These are phyloP conservation scores for Eidolon helvum DNA, from an alignment of 2,113 vertebrate genomes.

Conservation along the genomic window DNA sequence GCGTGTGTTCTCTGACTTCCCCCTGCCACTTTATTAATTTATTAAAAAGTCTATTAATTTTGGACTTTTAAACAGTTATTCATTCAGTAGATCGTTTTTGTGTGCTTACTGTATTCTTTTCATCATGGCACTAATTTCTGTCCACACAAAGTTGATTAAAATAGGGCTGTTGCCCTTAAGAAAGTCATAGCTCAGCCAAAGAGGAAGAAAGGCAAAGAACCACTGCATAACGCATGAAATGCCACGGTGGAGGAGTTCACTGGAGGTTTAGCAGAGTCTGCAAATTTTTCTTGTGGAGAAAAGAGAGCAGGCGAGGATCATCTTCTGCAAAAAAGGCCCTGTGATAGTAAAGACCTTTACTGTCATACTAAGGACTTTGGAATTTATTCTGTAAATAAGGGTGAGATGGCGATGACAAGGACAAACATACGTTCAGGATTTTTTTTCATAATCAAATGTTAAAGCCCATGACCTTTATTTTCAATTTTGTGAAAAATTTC, in stretches of 20 bases:
- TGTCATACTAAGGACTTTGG: background rate
- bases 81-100: background rate
- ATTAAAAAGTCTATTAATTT: background rate
- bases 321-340: background rate
- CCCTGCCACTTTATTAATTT: too few species aligned
- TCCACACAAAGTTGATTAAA: background rate
- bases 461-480: background rate
- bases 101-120: background rate
- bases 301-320: background rate
- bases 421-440: background rate
- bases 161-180: background rate
- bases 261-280: background rate
- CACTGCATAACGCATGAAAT: background rate
- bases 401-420: background rate
- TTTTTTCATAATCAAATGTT: background rate
- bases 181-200: background rate
- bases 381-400: conserved; percentile 29
- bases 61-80: background rate
- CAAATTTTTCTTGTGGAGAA: background rate
- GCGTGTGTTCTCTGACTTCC: background rate
- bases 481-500: background rate
- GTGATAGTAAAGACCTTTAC: background rate
- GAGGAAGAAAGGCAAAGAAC: background rate
- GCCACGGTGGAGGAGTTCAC: background rate
- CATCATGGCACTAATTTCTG: background rate